phyloP scores from a whole-genome alignment of 2,113 vertebrate species.

The Oncorhynchus nerka region DNA sequence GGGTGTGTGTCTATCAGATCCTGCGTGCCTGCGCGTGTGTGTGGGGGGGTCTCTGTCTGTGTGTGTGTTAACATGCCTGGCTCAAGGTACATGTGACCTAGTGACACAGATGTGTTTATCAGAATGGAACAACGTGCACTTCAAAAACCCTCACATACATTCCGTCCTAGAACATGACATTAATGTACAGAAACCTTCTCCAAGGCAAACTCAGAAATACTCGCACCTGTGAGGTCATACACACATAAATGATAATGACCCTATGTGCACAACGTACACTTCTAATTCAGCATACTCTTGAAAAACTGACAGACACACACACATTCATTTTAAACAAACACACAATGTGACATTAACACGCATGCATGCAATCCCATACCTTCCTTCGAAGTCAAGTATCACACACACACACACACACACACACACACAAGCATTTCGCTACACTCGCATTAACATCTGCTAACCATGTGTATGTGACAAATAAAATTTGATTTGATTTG shows the following conservation, averaged over 20 bases:
- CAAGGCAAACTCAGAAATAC: neutral
- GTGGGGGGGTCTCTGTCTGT: neutral
- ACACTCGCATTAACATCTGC: too few species aligned
- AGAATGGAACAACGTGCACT: neutral
- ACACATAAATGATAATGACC: too few species aligned
- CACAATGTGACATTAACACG: neutral
- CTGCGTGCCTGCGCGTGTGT: neutral
- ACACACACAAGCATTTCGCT: too few species aligned
- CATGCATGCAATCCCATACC: neutral
- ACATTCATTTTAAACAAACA: neutral
- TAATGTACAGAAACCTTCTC: neutral
- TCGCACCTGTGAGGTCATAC: neutral
- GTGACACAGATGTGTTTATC: neutral
- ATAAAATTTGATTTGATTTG: too few species aligned
- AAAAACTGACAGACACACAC: too few species aligned
- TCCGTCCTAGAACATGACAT: neutral
- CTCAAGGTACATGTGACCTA: neutral
- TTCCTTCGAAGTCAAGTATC: too few species aligned
- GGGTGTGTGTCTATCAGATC: neutral
- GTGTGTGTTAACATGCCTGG: neutral
- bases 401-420: neutral
- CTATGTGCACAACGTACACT: too few species aligned
- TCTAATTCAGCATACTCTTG: too few species aligned
- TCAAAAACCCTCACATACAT: conserved; percentile 4
- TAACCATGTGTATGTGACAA: too few species aligned